Percentiles rank a stretch among this genome's conserved stretches.
These are phyloP conservation scores for Laothoe populi DNA, from an alignment of 2,888 invertebrate genomes.

Conservation along the genomic window DNA sequence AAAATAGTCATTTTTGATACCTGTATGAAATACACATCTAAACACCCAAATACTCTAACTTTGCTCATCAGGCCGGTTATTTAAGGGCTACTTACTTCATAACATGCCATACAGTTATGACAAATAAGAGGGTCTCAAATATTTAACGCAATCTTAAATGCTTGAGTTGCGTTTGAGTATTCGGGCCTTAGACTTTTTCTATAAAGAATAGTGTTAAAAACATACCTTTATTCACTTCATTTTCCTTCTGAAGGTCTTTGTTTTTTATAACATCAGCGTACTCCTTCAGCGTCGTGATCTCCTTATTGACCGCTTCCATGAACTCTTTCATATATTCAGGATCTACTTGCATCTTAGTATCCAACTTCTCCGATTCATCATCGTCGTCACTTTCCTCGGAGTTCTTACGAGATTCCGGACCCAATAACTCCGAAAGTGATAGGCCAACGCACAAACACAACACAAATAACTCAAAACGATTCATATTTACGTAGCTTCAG, in stretches of 20 bases:
- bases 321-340: slow-evolving; percentile 62
- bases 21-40: too few species aligned
- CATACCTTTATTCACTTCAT: slow-evolving; percentile 44
- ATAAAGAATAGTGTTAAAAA: not conserved
- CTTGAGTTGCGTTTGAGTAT: too few species aligned
- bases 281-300: slow-evolving; percentile 61
- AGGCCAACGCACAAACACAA: slow-evolving; percentile 61
- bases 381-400: slow-evolving; percentile 57
- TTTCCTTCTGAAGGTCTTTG: slow-evolving; percentile 31
- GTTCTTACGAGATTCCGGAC: slow-evolving; percentile 61
- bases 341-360: slow-evolving; percentile 48
- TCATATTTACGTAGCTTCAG: slow-evolving; percentile 54
- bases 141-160: too few species aligned
- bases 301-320: slow-evolving; percentile 64
- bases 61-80: too few species aligned
- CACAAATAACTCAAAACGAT: slow-evolving; percentile 53
- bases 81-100: too few species aligned
- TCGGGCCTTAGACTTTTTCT: too few species aligned
- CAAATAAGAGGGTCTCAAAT: too few species aligned
- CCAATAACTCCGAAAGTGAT: slow-evolving; percentile 64
- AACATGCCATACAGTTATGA: too few species aligned
- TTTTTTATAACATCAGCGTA: slow-evolving; percentile 66
- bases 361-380: slow-evolving; percentile 47
- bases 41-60: too few species aligned
- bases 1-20: too few species aligned